Evolutionary conservation across 2,888 invertebrate species (phyloP), one percentile per base, ranked within the genome.

Genomic region (Troglohyphantes excavatus): DNA sequence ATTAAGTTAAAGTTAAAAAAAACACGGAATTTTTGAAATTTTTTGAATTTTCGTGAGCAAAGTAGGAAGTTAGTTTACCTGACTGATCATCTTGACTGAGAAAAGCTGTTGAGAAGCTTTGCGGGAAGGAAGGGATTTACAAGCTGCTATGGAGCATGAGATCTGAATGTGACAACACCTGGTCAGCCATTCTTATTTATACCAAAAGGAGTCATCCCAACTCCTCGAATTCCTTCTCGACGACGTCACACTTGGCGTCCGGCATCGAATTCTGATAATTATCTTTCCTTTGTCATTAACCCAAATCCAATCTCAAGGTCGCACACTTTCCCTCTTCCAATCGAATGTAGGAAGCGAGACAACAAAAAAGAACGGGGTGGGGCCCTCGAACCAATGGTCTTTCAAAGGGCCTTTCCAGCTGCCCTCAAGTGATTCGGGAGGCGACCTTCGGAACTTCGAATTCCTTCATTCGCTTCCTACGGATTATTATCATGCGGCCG

Each of bases 241-340:
- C 39, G 79, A 88, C 86, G 86, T 88, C 88, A 88, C 79, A 53
- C 43, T 5, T 26, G 27, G 68, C 53, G 78, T 39, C 75, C 33
- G 68, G 63, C 73, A 70, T 70, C 72, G 39, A 73, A 70, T 27
- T 84, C 33, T 21, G 70, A 75, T 81, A 88, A 88, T 88, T 88
- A 82, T 76, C 75, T 88, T 88, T 82, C 76, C 76, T 87, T 87
- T 88, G 88, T 76, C 82, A 88, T 88, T 88, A 88, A 88, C 88
- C 88, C 53, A 82, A 43, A 88, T 88, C 59, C 26, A 59, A 39
- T 17, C n/a, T 53, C 88, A 88, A 88, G 88, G 88, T 76, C 43
- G 39, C n/a, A 27, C 88, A 75, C 76, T 68, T 76, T 76, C 82
- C 73, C n/a, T 72, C 68, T 27, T 63, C 73, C 65, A 70, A 61